Evolutionary conservation across 2,797 vertebrate genomes (phyloP).

Genomic region (Nasua narica): DNA sequence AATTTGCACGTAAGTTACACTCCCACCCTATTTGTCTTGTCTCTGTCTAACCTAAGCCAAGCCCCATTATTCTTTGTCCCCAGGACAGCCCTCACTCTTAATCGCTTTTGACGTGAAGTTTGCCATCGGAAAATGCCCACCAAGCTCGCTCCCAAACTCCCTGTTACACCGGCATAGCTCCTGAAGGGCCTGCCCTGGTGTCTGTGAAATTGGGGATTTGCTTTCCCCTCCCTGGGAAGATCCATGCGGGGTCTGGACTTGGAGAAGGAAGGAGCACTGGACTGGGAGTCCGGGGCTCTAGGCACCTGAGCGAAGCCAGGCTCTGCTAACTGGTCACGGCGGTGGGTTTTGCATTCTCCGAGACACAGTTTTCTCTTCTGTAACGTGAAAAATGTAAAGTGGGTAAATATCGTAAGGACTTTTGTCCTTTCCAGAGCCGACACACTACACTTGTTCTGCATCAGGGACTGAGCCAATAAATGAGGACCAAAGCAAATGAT

Average conservation of each 20-base stretch:
- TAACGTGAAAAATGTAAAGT: background rate
- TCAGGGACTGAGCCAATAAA: background rate
- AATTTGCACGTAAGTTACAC: background rate
- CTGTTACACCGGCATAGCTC: background rate
- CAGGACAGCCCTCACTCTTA: background rate
- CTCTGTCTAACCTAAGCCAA: background rate
- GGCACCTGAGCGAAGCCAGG: background rate
- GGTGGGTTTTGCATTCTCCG: background rate
- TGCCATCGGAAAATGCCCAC: background rate
- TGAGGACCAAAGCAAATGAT: background rate
- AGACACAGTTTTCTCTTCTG: background rate
- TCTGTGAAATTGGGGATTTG: background rate
- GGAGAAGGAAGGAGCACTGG: background rate
- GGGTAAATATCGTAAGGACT: fast-evolving
- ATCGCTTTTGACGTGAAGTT: background rate
- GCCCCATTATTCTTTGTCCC: background rate
- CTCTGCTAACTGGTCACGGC: background rate
- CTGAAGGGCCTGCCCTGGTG: background rate
- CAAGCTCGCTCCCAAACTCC: background rate
- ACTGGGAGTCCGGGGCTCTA: background rate
- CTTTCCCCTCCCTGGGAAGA: background rate
- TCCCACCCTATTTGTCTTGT: background rate
- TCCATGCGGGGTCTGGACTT: background rate
- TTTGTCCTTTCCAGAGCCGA: background rate
- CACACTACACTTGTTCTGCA: fast-evolving